Conservation (phyloP, 2,113 vertebrate species). For the Parus major region DNA sequence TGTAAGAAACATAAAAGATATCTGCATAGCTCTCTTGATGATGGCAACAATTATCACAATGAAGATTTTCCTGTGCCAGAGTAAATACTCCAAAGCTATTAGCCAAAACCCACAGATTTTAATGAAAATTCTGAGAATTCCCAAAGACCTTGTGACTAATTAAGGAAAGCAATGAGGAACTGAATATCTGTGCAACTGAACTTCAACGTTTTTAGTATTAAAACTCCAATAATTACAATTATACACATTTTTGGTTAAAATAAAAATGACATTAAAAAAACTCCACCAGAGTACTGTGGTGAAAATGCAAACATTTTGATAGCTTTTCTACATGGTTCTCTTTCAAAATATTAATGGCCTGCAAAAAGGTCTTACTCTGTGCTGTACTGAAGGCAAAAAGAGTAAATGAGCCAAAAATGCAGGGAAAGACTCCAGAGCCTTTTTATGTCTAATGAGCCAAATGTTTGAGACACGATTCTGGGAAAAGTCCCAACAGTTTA, state of each 20-base stretch:
- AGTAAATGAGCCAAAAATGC: neutral
- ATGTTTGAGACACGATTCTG: neutral
- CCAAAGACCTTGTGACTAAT: neutral
- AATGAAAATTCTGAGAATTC: neutral
- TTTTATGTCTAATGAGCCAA: neutral
- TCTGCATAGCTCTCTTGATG: neutral
- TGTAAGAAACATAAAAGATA: neutral
- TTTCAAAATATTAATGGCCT: neutral
- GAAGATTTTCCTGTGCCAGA: neutral
- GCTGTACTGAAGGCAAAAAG: neutral
- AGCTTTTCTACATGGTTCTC: neutral
- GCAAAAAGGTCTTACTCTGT: neutral
- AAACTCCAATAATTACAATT: neutral
- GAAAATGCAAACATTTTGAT: neutral
- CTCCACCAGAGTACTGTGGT: accelerated
- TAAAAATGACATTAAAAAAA: neutral
- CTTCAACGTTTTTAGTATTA: neutral
- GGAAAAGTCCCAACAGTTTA: neutral
- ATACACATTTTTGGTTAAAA: neutral
- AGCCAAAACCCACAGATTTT: neutral
- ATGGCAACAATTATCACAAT: neutral
- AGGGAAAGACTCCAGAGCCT: neutral
- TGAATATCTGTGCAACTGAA: neutral
- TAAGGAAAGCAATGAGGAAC: neutral
- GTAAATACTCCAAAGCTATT: neutral